phyloP scores from a whole-genome alignment of 2,113 vertebrate genomes.

The Caretta caretta region DNA sequence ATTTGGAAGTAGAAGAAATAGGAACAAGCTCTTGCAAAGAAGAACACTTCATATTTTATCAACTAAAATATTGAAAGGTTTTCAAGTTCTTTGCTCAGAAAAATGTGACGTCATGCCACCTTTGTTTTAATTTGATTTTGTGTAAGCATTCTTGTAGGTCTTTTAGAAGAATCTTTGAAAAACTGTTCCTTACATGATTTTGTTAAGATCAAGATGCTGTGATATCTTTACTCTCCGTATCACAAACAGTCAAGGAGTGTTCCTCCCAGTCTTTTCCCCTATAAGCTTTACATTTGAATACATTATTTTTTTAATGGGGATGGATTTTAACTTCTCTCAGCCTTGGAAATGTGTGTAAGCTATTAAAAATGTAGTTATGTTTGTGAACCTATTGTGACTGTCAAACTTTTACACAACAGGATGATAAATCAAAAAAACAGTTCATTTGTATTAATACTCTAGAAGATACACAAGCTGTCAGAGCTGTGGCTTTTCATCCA shows the following conservation, averaged over 20 bases:
- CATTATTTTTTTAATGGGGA: neutral
- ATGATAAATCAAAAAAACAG: constrained; percentile 87
- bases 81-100: neutral
- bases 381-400: constrained; percentile 14
- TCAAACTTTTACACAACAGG: constrained; percentile 64
- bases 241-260: neutral
- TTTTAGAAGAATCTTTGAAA: neutral
- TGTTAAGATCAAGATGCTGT: neutral
- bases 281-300: neutral
- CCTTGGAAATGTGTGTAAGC: neutral
- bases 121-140: neutral
- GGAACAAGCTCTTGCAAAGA: neutral
- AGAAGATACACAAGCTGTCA: constrained; percentile 97
- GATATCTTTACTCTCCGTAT: neutral
- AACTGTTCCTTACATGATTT: neutral
- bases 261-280: neutral
- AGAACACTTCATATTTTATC: neutral
- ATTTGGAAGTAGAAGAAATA: neutral
- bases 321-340: neutral
- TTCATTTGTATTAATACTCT: constrained; percentile 91
- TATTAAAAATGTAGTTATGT: neutral
- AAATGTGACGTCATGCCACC: neutral
- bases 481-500: constrained; percentile 98
- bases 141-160: neutral
- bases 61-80: neutral